Conservation (phyloP, 2,797 vertebrate species). For the Arnoldichthys spilopterus region DNA sequence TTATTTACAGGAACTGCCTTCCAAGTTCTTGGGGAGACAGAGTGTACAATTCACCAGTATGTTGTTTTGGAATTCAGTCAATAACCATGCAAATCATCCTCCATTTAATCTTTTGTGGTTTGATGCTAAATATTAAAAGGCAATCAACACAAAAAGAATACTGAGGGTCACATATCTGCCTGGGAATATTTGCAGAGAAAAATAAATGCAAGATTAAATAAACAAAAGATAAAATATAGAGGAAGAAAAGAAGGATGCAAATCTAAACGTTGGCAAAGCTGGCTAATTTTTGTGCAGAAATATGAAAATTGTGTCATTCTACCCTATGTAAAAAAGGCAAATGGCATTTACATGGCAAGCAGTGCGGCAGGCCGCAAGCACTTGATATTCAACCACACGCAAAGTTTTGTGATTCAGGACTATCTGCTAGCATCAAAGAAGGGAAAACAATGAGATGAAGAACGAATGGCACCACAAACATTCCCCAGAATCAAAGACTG, state of each 20-base stretch:
- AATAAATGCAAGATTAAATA: conserved; percentile 5
- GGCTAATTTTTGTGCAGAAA: conserved; percentile 21
- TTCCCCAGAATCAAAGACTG: not conserved
- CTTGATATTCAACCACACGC: conserved; percentile 19
- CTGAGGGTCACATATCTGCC: not conserved
- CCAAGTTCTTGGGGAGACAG: conserved; percentile 21
- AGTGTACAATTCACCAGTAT: conserved; percentile 29
- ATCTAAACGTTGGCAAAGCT: conserved; percentile 3
- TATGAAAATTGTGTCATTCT: conserved; percentile 10
- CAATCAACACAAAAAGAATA: not conserved
- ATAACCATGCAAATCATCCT: conserved; percentile 44
- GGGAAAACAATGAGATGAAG: not conserved
- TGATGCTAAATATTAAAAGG: conserved; percentile 38
- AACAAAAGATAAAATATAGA: conserved; percentile 12
- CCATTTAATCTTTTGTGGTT: conserved; percentile 34
- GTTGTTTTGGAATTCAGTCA: conserved; percentile 32
- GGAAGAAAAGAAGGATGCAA: conserved; percentile 2
- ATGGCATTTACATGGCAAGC: conserved; percentile 21
- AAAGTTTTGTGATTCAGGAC: conserved; percentile 17
- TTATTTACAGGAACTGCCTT: not conserved
- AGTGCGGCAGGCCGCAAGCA: conserved; percentile 10
- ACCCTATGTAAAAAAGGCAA: conserved; percentile 7
- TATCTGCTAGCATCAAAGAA: conserved; percentile 23
- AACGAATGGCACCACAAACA: conserved; percentile 18
- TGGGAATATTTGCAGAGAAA: not conserved